Evolutionary conservation across 1,140 invertebrate genomes (phyloP), one percentile per base, ranked within the genome.

Genomic region (Cotesia typhae): DNA sequence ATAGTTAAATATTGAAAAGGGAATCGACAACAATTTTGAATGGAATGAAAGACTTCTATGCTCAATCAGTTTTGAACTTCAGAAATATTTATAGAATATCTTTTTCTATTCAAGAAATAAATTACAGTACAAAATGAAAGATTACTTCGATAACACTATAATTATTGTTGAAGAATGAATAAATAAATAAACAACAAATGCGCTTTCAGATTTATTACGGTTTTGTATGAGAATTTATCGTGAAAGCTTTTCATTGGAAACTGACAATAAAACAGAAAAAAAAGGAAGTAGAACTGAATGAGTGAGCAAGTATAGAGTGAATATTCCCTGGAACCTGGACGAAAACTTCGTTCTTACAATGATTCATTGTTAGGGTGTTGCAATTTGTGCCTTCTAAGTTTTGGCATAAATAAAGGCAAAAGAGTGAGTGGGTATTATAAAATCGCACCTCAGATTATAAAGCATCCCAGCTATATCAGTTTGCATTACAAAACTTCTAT

Each of bases 351-450:
- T 61, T 51, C 64, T 35, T 4, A 55, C 61, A 71, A 66, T 66
- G 70, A 71, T 65, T 71, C 70, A 71, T 71, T 71, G 64, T 71
- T 17, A 52, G 60, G 70, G 47, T 9, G 5, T 12, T 57, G 63
- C 70, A 41, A 64, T 65, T 65, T 71, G 51, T 66, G 63, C 38
- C 70, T 66, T 66, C 51, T n/a, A 71, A 71, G 61, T 71, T 71
- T 71, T 64, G 52, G 70, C 70, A 71, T 71, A 61, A 71, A 71
- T 71, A 71, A 71, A 55, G 51, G 60, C 5, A 63, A 71, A 63
- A 37, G 14, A 63, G 14, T n/a, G 51, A 35, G 66, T 28, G 28
- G 12, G 17, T 67, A 55, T 53, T 41, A 35, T 67, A 55, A 55
- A 67, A 55, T 67, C 41, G 66, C 51, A 12, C 57, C 57, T 59